Evolutionary conservation across 1,140 invertebrate species (phyloP).

Genomic region (Trialeurodes vaporariorum): DNA sequence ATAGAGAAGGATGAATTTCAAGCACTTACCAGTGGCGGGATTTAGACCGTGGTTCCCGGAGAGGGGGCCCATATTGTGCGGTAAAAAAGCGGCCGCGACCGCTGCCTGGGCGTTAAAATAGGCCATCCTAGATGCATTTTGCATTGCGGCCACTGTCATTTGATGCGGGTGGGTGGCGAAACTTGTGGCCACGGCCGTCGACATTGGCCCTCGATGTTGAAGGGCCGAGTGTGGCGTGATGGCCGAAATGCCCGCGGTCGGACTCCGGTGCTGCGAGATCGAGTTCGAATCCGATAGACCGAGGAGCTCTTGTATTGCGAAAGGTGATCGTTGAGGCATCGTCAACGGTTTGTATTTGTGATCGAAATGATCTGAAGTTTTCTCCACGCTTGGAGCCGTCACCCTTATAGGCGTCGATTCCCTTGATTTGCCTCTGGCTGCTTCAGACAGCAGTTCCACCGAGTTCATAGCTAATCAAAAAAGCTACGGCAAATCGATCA

Average conservation of each 20-base stretch:
- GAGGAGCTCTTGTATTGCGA: constrained; percentile 82
- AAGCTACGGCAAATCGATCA: no score
- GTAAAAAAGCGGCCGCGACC: not conserved
- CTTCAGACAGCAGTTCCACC: not conserved
- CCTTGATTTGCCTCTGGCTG: not conserved
- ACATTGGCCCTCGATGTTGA: constrained; percentile 29
- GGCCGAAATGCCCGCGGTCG: constrained; percentile 32
- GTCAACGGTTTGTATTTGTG: constrained; percentile 8
- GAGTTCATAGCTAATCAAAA: no score
- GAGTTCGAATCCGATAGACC: constrained; percentile 40
- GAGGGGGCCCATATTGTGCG: not conserved
- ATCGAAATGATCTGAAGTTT: not conserved
- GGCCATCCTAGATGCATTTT: constrained; percentile 54
- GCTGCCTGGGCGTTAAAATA: constrained; percentile 78
- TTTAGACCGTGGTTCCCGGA: not conserved
- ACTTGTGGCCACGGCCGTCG: not conserved
- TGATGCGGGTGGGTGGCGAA: constrained; percentile 43
- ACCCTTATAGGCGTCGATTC: not conserved
- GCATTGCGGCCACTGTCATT: constrained; percentile 47
- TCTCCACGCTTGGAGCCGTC: not conserved
- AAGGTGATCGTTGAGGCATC: constrained; percentile 74
- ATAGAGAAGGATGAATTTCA: no score
- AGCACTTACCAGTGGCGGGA: not conserved
- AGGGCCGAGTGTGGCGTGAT: constrained; percentile 31
- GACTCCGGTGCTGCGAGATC: constrained; percentile 29